Conservation (phyloP, 92 coral and sea anemone genomes). For the Palythoa caribaeorum region DNA sequence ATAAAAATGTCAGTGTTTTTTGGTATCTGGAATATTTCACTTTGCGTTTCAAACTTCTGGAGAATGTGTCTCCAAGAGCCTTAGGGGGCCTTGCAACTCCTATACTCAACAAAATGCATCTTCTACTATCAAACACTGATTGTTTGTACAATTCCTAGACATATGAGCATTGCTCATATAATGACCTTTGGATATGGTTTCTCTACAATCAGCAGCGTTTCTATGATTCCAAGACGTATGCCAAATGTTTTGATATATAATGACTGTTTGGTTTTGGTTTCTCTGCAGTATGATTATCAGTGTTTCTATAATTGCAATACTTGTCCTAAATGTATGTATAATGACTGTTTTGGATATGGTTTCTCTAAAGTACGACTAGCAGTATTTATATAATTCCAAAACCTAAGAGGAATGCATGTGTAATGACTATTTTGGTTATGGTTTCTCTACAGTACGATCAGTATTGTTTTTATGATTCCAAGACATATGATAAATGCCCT, state of each 20-base stretch:
- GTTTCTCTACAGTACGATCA: constrained; percentile 65
- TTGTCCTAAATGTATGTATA: neutral
- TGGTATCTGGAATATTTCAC: too few relatives aligned
- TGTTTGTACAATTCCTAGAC: too few relatives aligned
- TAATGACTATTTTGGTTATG: neutral
- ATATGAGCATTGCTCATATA: too few relatives aligned
- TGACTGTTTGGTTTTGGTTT: neutral
- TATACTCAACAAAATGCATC: too few relatives aligned
- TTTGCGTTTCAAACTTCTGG: too few relatives aligned
- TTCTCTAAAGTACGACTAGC: constrained; percentile 46
- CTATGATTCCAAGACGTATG: constrained; percentile 65
- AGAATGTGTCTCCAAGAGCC: too few relatives aligned
- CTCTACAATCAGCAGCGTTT: neutral
- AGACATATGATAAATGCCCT: constrained; percentile 77
- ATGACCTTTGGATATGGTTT: neutral
- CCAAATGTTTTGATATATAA: neutral
- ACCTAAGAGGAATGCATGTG: neutral
- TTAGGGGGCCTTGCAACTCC: too few relatives aligned
- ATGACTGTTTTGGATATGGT: neutral
- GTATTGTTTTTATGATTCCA: constrained; percentile 85
- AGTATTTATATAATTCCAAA: constrained; percentile 71
- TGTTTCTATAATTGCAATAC: constrained; percentile 69
- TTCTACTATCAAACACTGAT: too few relatives aligned
- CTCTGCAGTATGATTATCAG: constrained; percentile 41
- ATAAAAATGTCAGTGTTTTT: too few relatives aligned